These are phyloP conservation scores for Lucifuga dentata DNA, from an alignment of 2,113 vertebrate genomes.

Conservation along the genomic window DNA sequence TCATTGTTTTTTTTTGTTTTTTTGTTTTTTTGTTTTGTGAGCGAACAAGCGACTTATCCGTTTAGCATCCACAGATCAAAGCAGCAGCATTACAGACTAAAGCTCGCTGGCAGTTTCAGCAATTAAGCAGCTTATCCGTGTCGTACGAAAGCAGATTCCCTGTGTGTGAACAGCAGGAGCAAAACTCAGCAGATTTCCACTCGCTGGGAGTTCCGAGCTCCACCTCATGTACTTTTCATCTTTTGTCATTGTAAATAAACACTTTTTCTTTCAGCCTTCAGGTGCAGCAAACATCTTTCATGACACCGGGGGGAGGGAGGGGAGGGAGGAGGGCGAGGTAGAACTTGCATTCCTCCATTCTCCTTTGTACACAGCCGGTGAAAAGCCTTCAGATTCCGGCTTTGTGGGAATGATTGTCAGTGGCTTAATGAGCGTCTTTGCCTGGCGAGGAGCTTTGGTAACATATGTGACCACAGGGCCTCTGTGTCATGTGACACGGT, in stretches of 20 bases:
- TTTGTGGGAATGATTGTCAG: conserved; percentile 86
- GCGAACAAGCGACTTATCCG: too few species aligned
- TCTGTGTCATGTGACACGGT: conserved; percentile 54
- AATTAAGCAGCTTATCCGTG: conserved; percentile 69
- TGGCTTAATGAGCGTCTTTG: conserved; percentile 85
- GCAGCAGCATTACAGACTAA: too few species aligned
- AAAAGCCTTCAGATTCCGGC: conserved; percentile 81
- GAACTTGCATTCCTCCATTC: conserved; percentile 76
- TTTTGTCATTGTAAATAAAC: conserved; percentile 34
- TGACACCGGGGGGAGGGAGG: conserved; percentile 13
- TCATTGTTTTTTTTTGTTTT: too few species aligned
- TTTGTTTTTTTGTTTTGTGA: too few species aligned
- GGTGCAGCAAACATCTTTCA: conserved; percentile 54
- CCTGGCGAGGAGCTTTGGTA: conserved; percentile 80
- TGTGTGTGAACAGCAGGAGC: conserved; percentile 30
- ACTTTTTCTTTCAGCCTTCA: conserved; percentile 46
- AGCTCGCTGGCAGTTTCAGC: conserved; percentile 44
- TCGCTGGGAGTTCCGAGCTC: conserved; percentile 47
- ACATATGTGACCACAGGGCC: conserved; percentile 77
- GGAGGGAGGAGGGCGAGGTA: conserved; percentile 30
- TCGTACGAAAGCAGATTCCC: conserved; percentile 59
- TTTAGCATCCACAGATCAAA: too few species aligned
- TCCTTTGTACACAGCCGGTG: conserved; percentile 72
- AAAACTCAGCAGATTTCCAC: conserved; percentile 57
- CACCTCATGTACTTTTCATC: background rate